These are phyloP conservation scores for Sthenelais limicola DNA, from an alignment of 2,888 invertebrate genomes.

Conservation along the genomic window DNA sequence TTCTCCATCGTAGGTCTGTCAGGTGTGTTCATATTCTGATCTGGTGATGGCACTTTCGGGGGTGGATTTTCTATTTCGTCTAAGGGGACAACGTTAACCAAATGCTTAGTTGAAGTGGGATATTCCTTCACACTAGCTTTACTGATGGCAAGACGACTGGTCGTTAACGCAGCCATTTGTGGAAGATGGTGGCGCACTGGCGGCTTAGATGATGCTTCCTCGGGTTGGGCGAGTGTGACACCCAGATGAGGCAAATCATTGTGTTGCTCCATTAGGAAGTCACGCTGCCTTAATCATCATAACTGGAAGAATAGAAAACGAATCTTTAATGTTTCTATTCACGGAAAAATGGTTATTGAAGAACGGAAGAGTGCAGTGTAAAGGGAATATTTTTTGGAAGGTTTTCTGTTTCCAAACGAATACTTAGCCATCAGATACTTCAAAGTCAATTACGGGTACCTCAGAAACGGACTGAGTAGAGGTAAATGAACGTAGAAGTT, in stretches of 20 bases:
- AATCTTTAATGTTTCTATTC: neutral
- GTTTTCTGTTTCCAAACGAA: no score
- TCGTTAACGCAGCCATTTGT: conserved; percentile 31
- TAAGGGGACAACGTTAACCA: conserved; percentile 33
- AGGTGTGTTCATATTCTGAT: conserved; percentile 18
- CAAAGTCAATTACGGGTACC: no score
- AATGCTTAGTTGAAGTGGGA: neutral
- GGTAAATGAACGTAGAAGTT: no score
- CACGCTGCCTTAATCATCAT: no score
- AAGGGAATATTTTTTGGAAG: no score
- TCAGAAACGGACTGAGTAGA: no score
- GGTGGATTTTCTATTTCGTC: conserved; percentile 29
- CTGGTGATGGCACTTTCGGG: neutral
- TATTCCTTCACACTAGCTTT: conserved; percentile 36
- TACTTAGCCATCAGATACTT: no score
- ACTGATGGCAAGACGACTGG: conserved; percentile 37
- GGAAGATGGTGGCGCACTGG: conserved; percentile 28
- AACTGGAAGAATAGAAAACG: neutral
- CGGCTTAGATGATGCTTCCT: neutral
- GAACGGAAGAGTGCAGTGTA: no score
- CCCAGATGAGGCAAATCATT: neutral
- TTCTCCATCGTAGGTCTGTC: neutral
- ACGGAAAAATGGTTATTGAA: no score
- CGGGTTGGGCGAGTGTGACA: neutral
- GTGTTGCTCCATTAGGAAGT: conserved; percentile 16